A percentile compares a stretch with the other conserved stretches of the same genome.
These are phyloP conservation scores for Plagodis pulveraria DNA, from an alignment of 2,888 invertebrate species.

Conservation along the genomic window DNA sequence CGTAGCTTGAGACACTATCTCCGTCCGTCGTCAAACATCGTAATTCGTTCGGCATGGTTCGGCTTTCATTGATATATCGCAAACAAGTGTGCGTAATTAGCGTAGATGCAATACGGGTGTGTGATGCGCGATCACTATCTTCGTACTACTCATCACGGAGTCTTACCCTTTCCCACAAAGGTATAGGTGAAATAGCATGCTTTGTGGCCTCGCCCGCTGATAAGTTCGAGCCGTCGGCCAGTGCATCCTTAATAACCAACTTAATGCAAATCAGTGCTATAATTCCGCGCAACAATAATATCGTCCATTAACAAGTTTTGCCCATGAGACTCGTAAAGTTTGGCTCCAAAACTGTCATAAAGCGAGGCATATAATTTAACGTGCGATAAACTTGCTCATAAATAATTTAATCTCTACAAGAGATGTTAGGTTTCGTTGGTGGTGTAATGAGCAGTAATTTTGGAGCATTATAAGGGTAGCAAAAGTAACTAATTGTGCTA, in stretches of 20 bases:
- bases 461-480: not conserved
- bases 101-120: no score
- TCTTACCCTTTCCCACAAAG: no score
- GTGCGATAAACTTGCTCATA: slow-evolving; percentile 23
- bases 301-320: slow-evolving; percentile 23
- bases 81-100: no score
- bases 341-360: slow-evolving; percentile 29
- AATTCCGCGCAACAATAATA: slow-evolving; percentile 10
- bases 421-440: slow-evolving; percentile 4
- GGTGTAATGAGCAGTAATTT: not conserved
- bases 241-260: not conserved
- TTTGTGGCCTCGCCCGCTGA: no score
- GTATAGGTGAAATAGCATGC: no score
- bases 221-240: no score
- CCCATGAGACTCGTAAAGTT: slow-evolving; percentile 20
- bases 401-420: slow-evolving; percentile 28
- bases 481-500: not conserved
- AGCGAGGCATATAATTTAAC: slow-evolving; percentile 26
- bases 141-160: no score
- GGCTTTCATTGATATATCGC: no score
- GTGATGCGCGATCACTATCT: no score
- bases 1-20: no score
- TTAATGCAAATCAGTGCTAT: not conserved
- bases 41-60: no score
- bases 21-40: no score